phyloP scores from a whole-genome alignment of 2,888 invertebrate genomes.

The Trissonchulus sp. region DNA sequence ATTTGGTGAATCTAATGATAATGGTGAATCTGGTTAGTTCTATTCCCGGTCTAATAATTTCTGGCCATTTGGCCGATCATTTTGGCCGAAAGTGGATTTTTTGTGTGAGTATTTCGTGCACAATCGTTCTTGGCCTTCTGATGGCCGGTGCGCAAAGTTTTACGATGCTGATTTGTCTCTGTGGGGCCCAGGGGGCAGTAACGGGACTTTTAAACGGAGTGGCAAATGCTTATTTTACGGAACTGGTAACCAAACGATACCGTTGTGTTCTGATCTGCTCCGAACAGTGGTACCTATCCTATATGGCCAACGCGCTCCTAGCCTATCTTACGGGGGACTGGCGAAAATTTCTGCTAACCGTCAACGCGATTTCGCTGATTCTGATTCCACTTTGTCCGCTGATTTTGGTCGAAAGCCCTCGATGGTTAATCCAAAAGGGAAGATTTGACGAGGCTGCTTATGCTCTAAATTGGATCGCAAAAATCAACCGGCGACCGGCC shows the following conservation, averaged over 20 bases:
- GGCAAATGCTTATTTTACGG: not conserved
- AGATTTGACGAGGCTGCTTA: not conserved
- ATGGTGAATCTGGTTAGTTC: not conserved
- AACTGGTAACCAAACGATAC: not conserved
- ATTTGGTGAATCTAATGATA: not conserved
- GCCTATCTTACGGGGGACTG: not conserved
- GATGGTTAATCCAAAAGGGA: not conserved
- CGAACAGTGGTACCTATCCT: not conserved
- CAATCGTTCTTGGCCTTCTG: not conserved
- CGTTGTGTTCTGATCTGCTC: not conserved
- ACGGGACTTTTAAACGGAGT: not conserved
- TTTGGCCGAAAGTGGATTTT: not conserved
- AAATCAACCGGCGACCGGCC: not conserved
- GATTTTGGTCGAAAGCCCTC: not conserved
- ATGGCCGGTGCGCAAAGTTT: not conserved
- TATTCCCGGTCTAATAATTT: not conserved
- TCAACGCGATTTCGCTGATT: not conserved
- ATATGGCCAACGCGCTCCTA: not conserved
- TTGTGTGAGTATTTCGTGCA: not conserved
- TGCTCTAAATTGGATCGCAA: not conserved
- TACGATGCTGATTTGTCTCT: not conserved
- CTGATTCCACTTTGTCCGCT: not conserved
- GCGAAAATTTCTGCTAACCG: not conserved
- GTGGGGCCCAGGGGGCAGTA: not conserved
- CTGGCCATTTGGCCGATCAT: conserved; percentile 1